These are phyloP conservation scores for Orbicella faveolata DNA, from an alignment of 64 coral and sea anemone genomes.

Conservation along the genomic window DNA sequence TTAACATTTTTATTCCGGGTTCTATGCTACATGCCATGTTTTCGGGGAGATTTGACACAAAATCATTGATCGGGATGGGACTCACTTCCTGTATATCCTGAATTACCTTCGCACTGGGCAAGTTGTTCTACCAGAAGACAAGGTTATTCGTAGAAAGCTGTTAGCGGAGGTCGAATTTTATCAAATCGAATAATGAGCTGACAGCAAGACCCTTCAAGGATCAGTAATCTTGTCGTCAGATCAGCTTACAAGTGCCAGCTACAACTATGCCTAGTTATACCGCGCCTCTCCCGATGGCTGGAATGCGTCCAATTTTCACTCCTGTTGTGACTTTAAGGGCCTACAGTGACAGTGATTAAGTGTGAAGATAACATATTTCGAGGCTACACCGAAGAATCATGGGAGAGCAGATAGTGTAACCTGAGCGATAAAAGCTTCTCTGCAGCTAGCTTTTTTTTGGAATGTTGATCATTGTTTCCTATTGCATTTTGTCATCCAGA, in stretches of 20 bases:
- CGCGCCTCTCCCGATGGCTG: background rate
- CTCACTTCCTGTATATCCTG: constrained; percentile 40
- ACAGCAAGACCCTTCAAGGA: background rate
- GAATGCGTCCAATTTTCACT: background rate
- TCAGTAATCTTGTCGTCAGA: background rate
- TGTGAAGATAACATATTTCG: background rate
- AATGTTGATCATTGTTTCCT: too few relatives aligned
- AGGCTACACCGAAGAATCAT: background rate
- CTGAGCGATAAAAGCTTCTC: background rate
- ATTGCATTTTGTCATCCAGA: too few relatives aligned
- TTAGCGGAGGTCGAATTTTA: constrained; percentile 22
- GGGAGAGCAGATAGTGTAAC: background rate
- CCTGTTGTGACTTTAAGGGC: background rate
- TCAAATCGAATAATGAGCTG: background rate
- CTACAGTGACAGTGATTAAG: background rate
- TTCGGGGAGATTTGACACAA: too few relatives aligned
- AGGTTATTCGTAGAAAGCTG: background rate
- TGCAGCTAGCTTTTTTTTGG: too few relatives aligned
- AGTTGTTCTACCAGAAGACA: constrained; percentile 8
- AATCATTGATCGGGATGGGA: constrained; percentile 47
- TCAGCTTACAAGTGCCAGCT: background rate
- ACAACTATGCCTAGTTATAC: background rate
- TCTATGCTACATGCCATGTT: too few relatives aligned
- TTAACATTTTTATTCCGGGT: too few relatives aligned
- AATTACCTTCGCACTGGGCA: constrained; percentile 42